Percentiles rank a stretch among this genome's conserved stretches.
Evolutionary conservation across 2,113 vertebrate genomes (phyloP).

Genomic region (Spea bombifrons): DNA sequence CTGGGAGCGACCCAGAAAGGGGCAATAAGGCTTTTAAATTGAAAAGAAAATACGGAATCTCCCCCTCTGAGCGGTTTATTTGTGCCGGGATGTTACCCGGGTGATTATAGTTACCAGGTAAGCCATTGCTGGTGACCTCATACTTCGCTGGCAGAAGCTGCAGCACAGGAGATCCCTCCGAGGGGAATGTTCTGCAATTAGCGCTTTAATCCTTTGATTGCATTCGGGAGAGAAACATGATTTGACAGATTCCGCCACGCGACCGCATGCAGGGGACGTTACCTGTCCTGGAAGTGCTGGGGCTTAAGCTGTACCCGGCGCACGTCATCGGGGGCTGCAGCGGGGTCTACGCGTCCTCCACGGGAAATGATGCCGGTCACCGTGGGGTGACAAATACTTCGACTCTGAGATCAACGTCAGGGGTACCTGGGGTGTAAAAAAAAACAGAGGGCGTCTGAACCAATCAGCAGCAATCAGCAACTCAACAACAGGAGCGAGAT

Average conservation of each 20-base stretch:
- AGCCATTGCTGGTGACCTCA: not conserved
- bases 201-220: slow-evolving; percentile 2
- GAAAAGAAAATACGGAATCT: not conserved
- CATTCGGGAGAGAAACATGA: not conserved
- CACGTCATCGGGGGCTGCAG: not conserved
- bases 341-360: not conserved
- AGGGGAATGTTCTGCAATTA: not conserved
- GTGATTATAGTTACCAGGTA: not conserved
- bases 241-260: not conserved
- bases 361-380: not conserved
- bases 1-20: no score
- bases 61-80: not conserved
- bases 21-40: not conserved
- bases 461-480: no score
- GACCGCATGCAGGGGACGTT: not conserved
- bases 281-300: not conserved
- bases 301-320: not conserved
- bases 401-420: not conserved
- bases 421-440: not conserved
- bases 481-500: no score
- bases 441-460: no score
- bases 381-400: not conserved
- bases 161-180: not conserved
- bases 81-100: not conserved
- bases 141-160: not conserved